A percentile compares a stretch with the other conserved stretches of the same genome.
Evolutionary conservation across 2,888 invertebrate genomes (phyloP).

Genomic region (Rhagonycha lutea): DNA sequence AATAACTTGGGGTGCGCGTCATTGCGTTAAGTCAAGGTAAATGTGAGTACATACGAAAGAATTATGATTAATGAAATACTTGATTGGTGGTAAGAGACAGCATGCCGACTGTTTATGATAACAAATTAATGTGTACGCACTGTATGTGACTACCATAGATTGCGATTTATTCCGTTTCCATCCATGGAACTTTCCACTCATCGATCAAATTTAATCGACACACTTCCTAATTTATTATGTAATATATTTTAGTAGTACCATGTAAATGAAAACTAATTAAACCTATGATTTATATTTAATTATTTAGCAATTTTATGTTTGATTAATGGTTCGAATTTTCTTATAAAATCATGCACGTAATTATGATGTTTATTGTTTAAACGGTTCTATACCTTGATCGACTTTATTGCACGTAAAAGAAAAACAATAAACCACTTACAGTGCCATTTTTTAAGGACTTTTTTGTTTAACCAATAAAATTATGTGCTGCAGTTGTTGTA

Average conservation of each 20-base stretch:
- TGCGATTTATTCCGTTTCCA: not conserved
- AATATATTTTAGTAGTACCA: not conserved
- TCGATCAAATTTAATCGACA: not conserved
- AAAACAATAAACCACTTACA: not conserved
- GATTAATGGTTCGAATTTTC: not conserved
- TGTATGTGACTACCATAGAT: not conserved
- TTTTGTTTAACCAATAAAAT: not conserved
- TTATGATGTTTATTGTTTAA: not conserved
- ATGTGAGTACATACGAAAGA: not conserved
- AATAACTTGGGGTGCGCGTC: not conserved
- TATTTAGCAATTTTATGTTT: not conserved
- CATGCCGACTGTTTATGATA: slow-evolving; percentile 16
- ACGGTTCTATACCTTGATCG: not conserved
- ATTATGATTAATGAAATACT: slow-evolving; percentile 16
- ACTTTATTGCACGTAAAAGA: not conserved
- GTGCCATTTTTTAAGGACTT: not conserved
- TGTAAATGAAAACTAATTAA: not conserved
- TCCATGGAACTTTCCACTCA: not conserved
- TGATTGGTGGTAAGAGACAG: slow-evolving; percentile 17
- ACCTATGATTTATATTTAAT: not conserved
- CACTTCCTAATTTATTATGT: not conserved
- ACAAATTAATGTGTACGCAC: not conserved
- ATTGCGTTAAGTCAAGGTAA: not conserved
- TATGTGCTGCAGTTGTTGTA: not conserved
- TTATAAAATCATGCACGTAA: not conserved